phyloP scores from a whole-genome alignment of 2,888 invertebrate genomes.

The Diploptera punctata region DNA sequence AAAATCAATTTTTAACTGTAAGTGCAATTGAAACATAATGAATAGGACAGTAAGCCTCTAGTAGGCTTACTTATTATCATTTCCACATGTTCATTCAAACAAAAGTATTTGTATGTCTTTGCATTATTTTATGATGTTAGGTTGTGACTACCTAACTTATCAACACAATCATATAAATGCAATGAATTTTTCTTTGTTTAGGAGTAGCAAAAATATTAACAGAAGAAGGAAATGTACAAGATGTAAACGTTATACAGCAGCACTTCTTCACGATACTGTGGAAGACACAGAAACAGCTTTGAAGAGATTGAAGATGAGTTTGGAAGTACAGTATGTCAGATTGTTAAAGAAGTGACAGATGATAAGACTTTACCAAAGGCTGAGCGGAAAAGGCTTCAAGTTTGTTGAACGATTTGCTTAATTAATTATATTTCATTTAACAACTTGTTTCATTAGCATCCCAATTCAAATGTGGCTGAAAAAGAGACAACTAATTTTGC shows the following conservation, averaged over 20 bases:
- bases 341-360: conserved; percentile 74
- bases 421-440: too few relatives aligned
- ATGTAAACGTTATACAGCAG: conserved; percentile 68
- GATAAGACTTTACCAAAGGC: conserved; percentile 71
- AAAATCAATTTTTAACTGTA: too few relatives aligned
- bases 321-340: conserved; percentile 63
- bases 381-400: conserved; percentile 68
- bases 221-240: conserved; percentile 65
- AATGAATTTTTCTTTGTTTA: too few relatives aligned
- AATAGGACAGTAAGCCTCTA: too few relatives aligned
- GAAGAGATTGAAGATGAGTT: conserved; percentile 70
- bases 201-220: conserved; percentile 74
- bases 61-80: too few relatives aligned
- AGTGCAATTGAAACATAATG: too few relatives aligned
- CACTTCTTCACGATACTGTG: conserved; percentile 82
- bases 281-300: conserved; percentile 82
- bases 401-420: conserved; percentile 27
- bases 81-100: too few relatives aligned
- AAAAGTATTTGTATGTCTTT: conserved; percentile 20
- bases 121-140: not conserved
- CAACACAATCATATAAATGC: not conserved
- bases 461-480: too few relatives aligned
- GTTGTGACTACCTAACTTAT: not conserved
- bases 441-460: too few relatives aligned
- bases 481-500: too few relatives aligned